These are phyloP conservation scores for Macaria notata DNA, from an alignment of 2,888 invertebrate genomes.

Conservation along the genomic window DNA sequence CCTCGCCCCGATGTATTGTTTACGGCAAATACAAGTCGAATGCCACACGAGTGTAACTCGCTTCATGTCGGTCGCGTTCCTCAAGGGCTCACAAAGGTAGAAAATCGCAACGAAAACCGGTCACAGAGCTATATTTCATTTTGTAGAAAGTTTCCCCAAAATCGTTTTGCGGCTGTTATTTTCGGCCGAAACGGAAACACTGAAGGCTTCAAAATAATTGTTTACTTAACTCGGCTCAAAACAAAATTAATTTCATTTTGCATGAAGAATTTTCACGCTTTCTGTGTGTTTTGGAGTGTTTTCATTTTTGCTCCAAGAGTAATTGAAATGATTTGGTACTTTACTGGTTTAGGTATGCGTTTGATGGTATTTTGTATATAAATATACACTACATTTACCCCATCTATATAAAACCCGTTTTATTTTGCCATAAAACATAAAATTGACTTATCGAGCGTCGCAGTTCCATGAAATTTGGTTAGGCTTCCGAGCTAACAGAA, in stretches of 20 bases:
- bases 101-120: slow-evolving; percentile 16
- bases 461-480: no score
- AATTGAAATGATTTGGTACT: no score
- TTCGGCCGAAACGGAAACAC: slow-evolving; percentile 22
- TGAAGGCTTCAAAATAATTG: slow-evolving; percentile 27
- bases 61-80: slow-evolving; percentile 29
- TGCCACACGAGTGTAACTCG: slow-evolving; percentile 37
- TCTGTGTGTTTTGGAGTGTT: slow-evolving; percentile 18
- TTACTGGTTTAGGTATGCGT: no score
- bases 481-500: no score
- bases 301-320: slow-evolving; percentile 4
- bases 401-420: no score
- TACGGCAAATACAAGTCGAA: slow-evolving; percentile 37
- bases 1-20: slow-evolving; percentile 38
- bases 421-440: background rate
- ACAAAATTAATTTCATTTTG: slow-evolving; percentile 32
- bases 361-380: no score
- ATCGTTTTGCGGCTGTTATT: slow-evolving; percentile 19
- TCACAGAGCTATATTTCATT: slow-evolving; percentile 17
- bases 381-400: no score
- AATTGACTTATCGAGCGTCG: no score
- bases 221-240: slow-evolving; percentile 27
- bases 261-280: slow-evolving; percentile 23
- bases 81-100: slow-evolving; percentile 21
- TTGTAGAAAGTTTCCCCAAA: slow-evolving; percentile 18